A percentile compares a stretch with the other conserved stretches of the same genome.
Conservation (phyloP, 2,888 invertebrate species). For the Dendrolimus pini region DNA sequence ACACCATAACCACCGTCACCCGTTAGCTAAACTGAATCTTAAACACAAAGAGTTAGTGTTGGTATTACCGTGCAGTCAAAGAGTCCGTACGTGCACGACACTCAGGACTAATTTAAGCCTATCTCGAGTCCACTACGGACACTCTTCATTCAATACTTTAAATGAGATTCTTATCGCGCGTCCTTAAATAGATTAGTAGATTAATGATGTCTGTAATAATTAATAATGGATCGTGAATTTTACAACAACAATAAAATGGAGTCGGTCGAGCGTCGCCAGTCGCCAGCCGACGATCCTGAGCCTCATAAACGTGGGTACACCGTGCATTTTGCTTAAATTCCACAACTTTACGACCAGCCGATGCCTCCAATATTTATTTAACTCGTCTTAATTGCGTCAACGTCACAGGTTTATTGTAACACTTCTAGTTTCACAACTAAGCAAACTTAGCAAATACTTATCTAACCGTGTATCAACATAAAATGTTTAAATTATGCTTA, state of each 20-base stretch:
- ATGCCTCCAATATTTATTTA: conserved; percentile 65
- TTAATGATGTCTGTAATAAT: conserved; percentile 77
- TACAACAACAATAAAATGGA: conserved; percentile 72
- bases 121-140: conserved; percentile 73
- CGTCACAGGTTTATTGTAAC: conserved; percentile 57
- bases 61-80: conserved; percentile 10
- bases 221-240: conserved; percentile 76
- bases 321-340: conserved; percentile 70
- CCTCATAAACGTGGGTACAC: conserved; percentile 24
- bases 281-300: neutral
- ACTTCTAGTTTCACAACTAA: conserved; percentile 30
- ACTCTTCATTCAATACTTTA: conserved; percentile 77
- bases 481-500: neutral
- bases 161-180: conserved; percentile 76
- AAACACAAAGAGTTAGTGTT: conserved; percentile 6
- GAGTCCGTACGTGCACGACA: conserved; percentile 17
- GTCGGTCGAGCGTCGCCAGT: conserved; percentile 52
- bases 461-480: neutral
- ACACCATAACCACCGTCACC: conserved; percentile 19
- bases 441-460: neutral
- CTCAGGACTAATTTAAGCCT: conserved; percentile 61
- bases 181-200: conserved; percentile 77
- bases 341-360: conserved; percentile 70
- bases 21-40: conserved; percentile 15
- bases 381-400: conserved; percentile 66